Conservation (phyloP, 2,888 invertebrate genomes). For the Tryphoninae sp. region DNA sequence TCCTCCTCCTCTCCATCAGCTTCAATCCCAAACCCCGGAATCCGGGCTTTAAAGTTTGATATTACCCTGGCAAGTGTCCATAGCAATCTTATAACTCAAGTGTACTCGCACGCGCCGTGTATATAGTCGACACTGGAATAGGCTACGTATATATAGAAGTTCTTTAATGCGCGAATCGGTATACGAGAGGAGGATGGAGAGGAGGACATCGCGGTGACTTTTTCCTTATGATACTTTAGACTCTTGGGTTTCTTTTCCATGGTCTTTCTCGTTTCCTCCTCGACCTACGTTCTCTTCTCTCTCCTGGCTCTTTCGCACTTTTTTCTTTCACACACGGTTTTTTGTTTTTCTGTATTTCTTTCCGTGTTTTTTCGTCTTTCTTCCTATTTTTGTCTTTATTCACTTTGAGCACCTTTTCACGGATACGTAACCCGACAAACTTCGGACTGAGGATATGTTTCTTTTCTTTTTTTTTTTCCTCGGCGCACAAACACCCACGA, state of each 20-base stretch:
- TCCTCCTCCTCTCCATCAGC: slow-evolving; percentile 41
- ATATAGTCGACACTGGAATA: slow-evolving; percentile 25
- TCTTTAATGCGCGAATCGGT: slow-evolving; percentile 33
- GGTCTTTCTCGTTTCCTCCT: slow-evolving; percentile 6
- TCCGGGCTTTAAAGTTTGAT: slow-evolving; percentile 75
- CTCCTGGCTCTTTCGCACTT: background rate
- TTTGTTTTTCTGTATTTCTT: background rate
- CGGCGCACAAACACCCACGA: slow-evolving; percentile 17
- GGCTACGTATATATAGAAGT: background rate
- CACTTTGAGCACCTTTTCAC: no score
- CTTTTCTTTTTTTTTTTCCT: slow-evolving; percentile 6
- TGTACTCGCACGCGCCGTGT: slow-evolving; percentile 64
- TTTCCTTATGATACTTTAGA: slow-evolving; percentile 31
- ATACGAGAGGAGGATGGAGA: slow-evolving; percentile 18
- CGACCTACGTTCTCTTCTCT: slow-evolving; percentile 3
- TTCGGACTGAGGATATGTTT: no score
- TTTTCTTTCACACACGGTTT: background rate
- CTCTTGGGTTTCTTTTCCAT: slow-evolving; percentile 38
- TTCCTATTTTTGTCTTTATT: background rate
- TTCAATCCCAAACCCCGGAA: slow-evolving; percentile 52
- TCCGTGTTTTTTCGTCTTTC: slow-evolving; percentile 39
- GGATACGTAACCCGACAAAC: no score
- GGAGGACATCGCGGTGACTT: background rate
- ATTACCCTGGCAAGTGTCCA: slow-evolving; percentile 79
- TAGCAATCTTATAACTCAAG: slow-evolving; percentile 78